Evolutionary conservation across 2,888 invertebrate species (phyloP), one percentile per base, ranked within the genome.

Genomic region (Caenorhabditis sp.): DNA sequence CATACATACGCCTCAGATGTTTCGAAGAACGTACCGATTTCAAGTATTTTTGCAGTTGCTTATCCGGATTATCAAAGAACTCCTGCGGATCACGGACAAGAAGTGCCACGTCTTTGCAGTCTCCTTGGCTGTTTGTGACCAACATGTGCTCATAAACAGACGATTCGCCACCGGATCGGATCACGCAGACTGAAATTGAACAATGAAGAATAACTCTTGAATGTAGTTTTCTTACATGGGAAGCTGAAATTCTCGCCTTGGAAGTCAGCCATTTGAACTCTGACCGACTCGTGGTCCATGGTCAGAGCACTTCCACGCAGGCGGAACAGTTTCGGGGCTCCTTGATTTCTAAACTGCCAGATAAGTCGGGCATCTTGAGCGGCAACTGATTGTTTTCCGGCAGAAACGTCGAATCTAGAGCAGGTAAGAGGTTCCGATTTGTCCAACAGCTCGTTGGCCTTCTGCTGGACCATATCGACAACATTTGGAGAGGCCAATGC

Each of bases 41-140:
- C 52, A 83, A 58, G 39, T 77, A 83, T 17, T 70, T 68, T 17
- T 76, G 73, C 2, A 83, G 63, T 27, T 81, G 70, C n/a, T 61
- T 62, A 32, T 83, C 74, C n/a, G 76, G 71, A 24, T 63, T 48
- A 27, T 81, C 80, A 63, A 83, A 83, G 59, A 83, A 83, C 17
- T 76, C 58, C 45, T 81, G 75, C 2, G 83, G 81, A 45, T 82
- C 73, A 59, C 83, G 55, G 4, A 83, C 82, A 2, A 82, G 43
- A 0, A 83, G 72, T 8, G 79, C 73, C 20, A 77, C 79, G 55
- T 83, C 73, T 52, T 78, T 78, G 53, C 83, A 83, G 26, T 78
- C 59, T 53, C 80, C 81, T 73, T 65, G 66, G 22, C 74, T 77
- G 39, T 71, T 62, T 7, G 77, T 77, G 11, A 79, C 65, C 9